Evolutionary conservation across 2,797 vertebrate genomes (phyloP), one percentile per base, ranked within the genome.

Genomic region (Sebastes wilsoni): DNA sequence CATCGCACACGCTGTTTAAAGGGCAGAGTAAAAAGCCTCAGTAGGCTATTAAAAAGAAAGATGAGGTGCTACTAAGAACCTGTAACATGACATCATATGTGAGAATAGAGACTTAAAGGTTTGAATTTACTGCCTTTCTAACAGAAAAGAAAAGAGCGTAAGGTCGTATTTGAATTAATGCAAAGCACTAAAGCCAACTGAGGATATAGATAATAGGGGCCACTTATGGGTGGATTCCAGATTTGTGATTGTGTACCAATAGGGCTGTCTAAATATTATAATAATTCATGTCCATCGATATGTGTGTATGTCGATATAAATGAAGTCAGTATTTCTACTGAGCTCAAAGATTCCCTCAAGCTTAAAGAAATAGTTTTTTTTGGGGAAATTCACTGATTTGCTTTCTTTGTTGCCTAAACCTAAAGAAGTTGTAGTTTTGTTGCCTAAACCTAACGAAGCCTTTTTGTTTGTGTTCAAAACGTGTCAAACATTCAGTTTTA

Each of bases 51-150:
- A 77, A 79, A 56, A 67, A 72, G 76, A 82, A 66, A 75, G 49
- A 72, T 23, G 79, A 3, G 18, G 55, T 52, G 58, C 76, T 67
- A 12, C 34, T 68, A 70, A 49, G 64, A 36, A 23, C 3, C 34
- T 67, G 25, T 12, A 23, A 36, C 46, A 46, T 87, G 84, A 77
- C 67, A 68, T 88, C 80, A 81, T 64, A 59, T 52, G 49, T 42
- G 68, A 56, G 64, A 23, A 36, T 10, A 60, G 54, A 9, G 67
- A 68, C 25, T 22, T 55, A 9, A 58, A 32, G 32, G 60, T 66
- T 55, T 66, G 6, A 67, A 73, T 72, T 78, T 4, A 80, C 25
- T 49, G 66, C 49, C 42, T 67, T 16, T 30, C 30, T 49, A 27
- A 55, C 28, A 68, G 27, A n/a, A 30, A 42, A 68, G 27, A 20